Base-by-base conservation (phyloP, 2,113 vertebrate genomes). In the Grammomys dolichurus region DNA sequence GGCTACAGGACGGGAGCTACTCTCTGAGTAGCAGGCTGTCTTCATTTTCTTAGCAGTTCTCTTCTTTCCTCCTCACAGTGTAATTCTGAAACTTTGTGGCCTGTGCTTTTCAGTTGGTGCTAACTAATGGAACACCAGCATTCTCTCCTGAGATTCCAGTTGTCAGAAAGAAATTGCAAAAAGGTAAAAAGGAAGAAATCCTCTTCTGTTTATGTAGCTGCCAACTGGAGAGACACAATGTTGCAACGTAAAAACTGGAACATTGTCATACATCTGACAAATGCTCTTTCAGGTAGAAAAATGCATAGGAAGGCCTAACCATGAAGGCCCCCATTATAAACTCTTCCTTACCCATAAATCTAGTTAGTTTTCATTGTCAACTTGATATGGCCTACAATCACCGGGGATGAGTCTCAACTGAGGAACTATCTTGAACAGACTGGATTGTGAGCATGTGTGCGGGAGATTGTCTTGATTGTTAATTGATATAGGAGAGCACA, bases 261-360 rank as follows among this genome's bases (percentile, higher is more conserved):
- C 11, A 36, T 89, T 48, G 16, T 51, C 33, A 2, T 1, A 17
- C 0, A 26, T 4, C 1, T 7, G 43, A 51, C 8, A 19, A 9
- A 7, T 26, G 75, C 33, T 93, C 56, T 67, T 31, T 43, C 33
- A 0, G 0, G 28, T 12, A 36, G 3, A 19, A 65, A 77, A 58
- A 17, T 7, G 36, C 3, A 3, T 28, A 46, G 9, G 76, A n/a
- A 40, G 5, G 5, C 63, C 67, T 48, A 20, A 20, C 51, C 1
- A 4, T 10, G 56, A 54, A 0, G 0, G 0, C 43, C 20, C 63
- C 56, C 10, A 12, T 33, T n/a, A 82, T 43, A 24, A 87, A 87
- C 22, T 36, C 10, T 1, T 31, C 87, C 36, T 73, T 56, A 2
- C 19, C 20, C 14, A 9, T 36, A 31, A 19, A 33, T 16, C 82